Evolutionary conservation across 2,888 invertebrate species (phyloP).

Genomic region (Hydropsyche betteni): DNA sequence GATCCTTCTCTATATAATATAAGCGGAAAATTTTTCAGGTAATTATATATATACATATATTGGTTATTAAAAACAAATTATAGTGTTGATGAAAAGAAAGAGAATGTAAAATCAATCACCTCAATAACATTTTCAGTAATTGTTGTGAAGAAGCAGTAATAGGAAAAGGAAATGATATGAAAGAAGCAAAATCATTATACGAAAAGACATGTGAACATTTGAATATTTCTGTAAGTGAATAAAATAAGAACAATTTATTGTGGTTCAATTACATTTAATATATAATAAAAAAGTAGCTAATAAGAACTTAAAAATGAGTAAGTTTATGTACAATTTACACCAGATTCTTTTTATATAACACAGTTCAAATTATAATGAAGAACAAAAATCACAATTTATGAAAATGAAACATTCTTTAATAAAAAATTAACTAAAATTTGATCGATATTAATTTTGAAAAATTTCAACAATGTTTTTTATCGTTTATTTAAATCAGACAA

Average conservation of each 20-base stretch:
- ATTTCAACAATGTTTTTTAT: too few relatives aligned
- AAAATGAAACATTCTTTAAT: too few relatives aligned
- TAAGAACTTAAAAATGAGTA: not conserved
- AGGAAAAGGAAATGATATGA: slow-evolving; percentile 65
- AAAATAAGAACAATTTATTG: slow-evolving; percentile 1
- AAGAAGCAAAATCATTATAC: slow-evolving; percentile 61
- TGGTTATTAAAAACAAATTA: slow-evolving; percentile 23
- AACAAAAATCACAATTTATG: too few relatives aligned
- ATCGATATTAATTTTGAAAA: too few relatives aligned
- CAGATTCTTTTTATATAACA: too few relatives aligned
- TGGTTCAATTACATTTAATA: not conserved
- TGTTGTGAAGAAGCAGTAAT: slow-evolving; percentile 65
- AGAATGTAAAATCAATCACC: not conserved
- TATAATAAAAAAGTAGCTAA: not conserved
- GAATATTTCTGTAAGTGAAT: slow-evolving; percentile 52
- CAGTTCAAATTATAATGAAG: too few relatives aligned
- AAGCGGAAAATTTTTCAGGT: slow-evolving; percentile 77
- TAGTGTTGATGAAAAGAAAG: too few relatives aligned
- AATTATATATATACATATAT: slow-evolving; percentile 49
- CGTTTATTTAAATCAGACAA: too few relatives aligned
- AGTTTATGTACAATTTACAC: not conserved
- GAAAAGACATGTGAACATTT: slow-evolving; percentile 57
- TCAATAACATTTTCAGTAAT: slow-evolving; percentile 63
- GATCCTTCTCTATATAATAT: slow-evolving; percentile 68
- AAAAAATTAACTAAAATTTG: too few relatives aligned